phyloP scores from a whole-genome alignment of 2,888 invertebrate species.

The Tethea ocularis region DNA sequence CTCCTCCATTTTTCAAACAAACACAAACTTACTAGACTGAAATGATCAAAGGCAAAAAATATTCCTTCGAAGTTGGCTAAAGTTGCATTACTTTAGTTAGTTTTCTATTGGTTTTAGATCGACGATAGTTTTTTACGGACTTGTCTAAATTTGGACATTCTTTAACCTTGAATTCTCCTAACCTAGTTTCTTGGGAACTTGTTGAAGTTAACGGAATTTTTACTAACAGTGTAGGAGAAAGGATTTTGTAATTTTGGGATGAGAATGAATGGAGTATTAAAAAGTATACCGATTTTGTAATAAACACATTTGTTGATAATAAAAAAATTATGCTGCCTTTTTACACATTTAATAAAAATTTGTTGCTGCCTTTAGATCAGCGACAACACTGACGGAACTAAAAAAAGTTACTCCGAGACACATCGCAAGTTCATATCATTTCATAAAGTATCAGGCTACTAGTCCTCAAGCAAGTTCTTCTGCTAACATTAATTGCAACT shows the following conservation, averaged over 20 bases:
- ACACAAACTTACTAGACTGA: slow-evolving; percentile 34
- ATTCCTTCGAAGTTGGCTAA: slow-evolving; percentile 22
- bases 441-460: neutral
- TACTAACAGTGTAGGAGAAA: too few species aligned
- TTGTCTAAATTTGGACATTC: neutral
- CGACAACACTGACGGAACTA: neutral
- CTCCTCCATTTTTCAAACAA: slow-evolving; percentile 29
- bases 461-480: neutral
- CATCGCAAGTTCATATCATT: neutral
- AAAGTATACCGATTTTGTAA: too few species aligned
- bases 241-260: too few species aligned
- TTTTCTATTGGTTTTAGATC: neutral
- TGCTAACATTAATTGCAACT: slow-evolving; percentile 5
- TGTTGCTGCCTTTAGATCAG: neutral
- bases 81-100: neutral
- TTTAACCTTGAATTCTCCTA: neutral
- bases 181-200: neutral
- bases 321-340: too few species aligned
- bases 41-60: slow-evolving; percentile 33
- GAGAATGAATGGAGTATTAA: too few species aligned
- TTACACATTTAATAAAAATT: too few species aligned
- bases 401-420: neutral
- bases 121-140: neutral
- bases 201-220: too few species aligned
- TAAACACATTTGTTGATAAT: too few species aligned